Base-by-base conservation (phyloP, 2,113 vertebrate species). In the Poeciliopsis prolifica region DNA sequence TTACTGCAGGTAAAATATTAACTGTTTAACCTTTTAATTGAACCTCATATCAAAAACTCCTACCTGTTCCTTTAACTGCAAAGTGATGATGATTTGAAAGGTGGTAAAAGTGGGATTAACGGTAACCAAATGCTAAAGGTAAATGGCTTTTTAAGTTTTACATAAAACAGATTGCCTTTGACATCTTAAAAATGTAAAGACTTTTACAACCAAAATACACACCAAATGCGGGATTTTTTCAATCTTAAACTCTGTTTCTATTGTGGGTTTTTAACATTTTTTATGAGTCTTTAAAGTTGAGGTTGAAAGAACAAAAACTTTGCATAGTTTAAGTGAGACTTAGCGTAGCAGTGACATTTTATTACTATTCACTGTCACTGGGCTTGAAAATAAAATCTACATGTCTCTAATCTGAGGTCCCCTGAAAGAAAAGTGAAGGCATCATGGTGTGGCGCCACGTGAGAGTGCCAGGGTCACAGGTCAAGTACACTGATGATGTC, bases 401-500 rank as follows among this genome's bases (percentile, higher is more conserved):
- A 31, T 74, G 71, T 74, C 64, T 61, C 78, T 64, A 68, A 75
- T 79, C 5, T 64, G 51, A 73, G 70, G 65, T 69, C 65, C 60
- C 65, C 65, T 65, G 71, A 65, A 74, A 31, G 14, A 81, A 77
- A 24, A 48, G 30, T 61, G 65, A 61, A 63, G 68, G 70, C 70
- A 51, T 48, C 29, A 66, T 37, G 73, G 76, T 80, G 35, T 75
- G 86, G 81, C 70, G 91, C 86, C 87, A 79, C 40, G 33, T 14
- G 68, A 72, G 68, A 88, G 84, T 65, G 72, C 58, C 2, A 37
- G 82, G 84, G 80, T 87, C 48, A 88, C 72, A 70, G 82, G 75
- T 88, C 83, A 87, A 90, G 88, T 84, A 85, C 78, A 60, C 42
- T 6, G 72, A 78, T 92, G 92, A 92, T 89, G 91, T 90, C 91